Base-by-base conservation (phyloP, 2,888 invertebrate species). In the Mactromeris polynyma region DNA sequence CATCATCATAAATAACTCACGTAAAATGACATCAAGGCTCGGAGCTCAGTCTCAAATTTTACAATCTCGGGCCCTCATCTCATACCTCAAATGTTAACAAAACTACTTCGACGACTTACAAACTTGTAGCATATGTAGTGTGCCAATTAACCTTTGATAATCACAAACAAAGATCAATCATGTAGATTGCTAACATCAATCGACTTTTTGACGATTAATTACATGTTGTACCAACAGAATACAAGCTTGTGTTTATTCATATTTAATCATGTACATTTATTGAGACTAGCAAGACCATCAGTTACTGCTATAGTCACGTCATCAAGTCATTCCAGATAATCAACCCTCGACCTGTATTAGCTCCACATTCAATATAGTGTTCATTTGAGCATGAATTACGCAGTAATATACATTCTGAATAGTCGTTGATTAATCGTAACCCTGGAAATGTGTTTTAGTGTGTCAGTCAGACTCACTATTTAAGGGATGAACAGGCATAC, bases 201-300 rank as follows among this genome's bases (percentile, higher is more conserved):
- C 33, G 36, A 0, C 36, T 36, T 26, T 21, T 19, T 17, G 73
- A 11, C 9, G 36, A 36, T 73, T 73, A 36, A 73, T 73, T 73
- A 36, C 33, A 19, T 26, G 73, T 73, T 36, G 14, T 73, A 73
- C 36, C 2, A 73, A 73, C 73, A 73, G 31, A 73, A 69, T 31
- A 33, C 17, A 33, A 69, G 69, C 33, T 73, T 17, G 31, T 26
- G 19, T 36, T 26, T 36, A 73, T 73, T 73, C 73, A 73, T 73
- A 69, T 73, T 73, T 73, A 73, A 73, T 73, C 33, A 73, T 73
- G 31, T 17, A 33, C 73, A 73, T 36, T 33, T 14, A 73, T 73
- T 31, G 73, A 33, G 31, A 26, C 36, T 73, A 11, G 6, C 73
- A 19, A 73, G 19, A 19, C 31, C 19, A 11, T 73, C 31, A 73